Evolutionary conservation across 2,888 invertebrate species (phyloP), one percentile per base, ranked within the genome.

Genomic region (Heteropelma amictum): DNA sequence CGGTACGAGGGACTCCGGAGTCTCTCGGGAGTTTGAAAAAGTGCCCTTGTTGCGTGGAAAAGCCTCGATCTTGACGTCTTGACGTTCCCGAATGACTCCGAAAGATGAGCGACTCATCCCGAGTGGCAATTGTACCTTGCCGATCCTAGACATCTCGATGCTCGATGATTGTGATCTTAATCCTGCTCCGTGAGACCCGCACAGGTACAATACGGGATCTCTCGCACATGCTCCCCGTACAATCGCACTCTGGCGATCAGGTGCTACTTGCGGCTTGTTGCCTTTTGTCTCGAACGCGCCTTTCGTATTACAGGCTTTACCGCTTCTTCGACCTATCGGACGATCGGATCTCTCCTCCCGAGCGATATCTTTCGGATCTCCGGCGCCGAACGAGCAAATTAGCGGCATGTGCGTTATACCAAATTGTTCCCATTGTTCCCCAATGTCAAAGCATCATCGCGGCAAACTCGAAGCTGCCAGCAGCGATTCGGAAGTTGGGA

Each of bases 191-290:
- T n/a, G n/a, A n/a, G n/a, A n/a, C n/a, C n/a, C 38, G 23, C 40
- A 42, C 83, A 83, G 86, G 83, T 85, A 84, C 78, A 78, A 58
- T 56, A 17, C 19, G 33, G n/a, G 68, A 60, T 42, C 42, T 26
- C n/a, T 53, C 33, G 47, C 21, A 30, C 23, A n/a, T 35, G 8
- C 12, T 17, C 33, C 17, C 45, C 42, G 10, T 74, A 38, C 74
- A 77, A 82, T 82, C 82, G 63, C 51, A 21, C 14, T 76, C 69
- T 28, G 26, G 63, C 51, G 78, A 83, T 85, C 85, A 81, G 79
- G 80, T 82, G 86, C 84, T 83, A 84, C 84, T 49, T 78, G 86
- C 83, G n/a, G n/a, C 77, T 77, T 78, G 79, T 81, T 83, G 77
- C 77, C 81, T 79, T 21, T 35, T 79, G 84, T 82, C 77, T 72